Evolutionary conservation across 1,140 invertebrate genomes (phyloP), one percentile per base, ranked within the genome.

Genomic region (Scaptomyza pallida): DNA sequence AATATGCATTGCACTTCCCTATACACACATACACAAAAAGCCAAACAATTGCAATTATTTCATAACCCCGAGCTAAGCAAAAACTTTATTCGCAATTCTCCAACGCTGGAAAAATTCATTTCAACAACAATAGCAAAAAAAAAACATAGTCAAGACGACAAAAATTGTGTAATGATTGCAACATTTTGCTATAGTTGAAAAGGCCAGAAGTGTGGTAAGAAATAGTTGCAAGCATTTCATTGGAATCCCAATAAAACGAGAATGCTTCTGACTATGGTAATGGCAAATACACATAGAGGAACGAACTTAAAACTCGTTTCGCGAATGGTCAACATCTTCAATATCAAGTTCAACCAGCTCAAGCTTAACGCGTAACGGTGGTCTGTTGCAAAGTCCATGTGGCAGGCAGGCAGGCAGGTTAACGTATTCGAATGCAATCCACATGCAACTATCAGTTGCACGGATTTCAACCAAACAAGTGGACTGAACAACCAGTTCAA

Each of bases 131-230:
- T 68, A 62, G 37, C 23, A 57, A 17, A 72, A 12, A 37, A 50
- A 33, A 60, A 43, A 35, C 45, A 16, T 33, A 62, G 23, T 12
- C 15, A 13, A 45, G 33, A 47, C 50, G 55, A 72, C 60, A 35
- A 75, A 81, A 78, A 78, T 85, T 86, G 73, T 88, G 81, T 74
- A 85, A 85, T 88, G 88, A 88, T 85, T 85, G 82, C 82, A 78
- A 85, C 77, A 85, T 45, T 85, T n/a, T 85, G 71, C 59, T 26
- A 48, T 57, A 69, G 61, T 59, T 73, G 65, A 67, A 60, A 60
- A 72, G 61, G 60, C 73, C 63, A 61, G 15, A 33, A 59, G 13
- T 50, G 21, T 12, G 65, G n/a, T n/a, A n/a, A n/a, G n/a, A n/a
- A n/a, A n/a, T n/a, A n/a, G n/a, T n/a, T n/a, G n/a, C n/a, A n/a